Conservation (phyloP, 2,888 invertebrate species). For the Uropetala carovei region DNA sequence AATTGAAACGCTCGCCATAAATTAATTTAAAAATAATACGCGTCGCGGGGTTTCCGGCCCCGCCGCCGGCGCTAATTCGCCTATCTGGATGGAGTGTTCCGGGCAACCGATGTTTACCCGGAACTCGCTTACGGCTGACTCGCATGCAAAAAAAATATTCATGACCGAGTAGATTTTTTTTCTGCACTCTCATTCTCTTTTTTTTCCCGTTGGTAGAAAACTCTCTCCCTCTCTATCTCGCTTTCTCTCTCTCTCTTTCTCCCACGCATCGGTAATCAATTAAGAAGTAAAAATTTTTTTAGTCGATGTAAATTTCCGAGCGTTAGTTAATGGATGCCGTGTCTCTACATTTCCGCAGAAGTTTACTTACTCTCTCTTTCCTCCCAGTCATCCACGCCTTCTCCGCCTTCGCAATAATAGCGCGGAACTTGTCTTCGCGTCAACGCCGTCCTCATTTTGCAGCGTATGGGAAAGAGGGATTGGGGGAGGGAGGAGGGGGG, state of each 20-base stretch:
- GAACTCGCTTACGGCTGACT: no score
- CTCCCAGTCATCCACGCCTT: background rate
- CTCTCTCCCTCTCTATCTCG: background rate
- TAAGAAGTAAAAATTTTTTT: slow-evolving; percentile 37
- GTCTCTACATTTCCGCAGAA: no score
- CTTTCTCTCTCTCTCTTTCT: background rate
- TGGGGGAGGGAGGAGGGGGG: background rate
- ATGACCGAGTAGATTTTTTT: no score
- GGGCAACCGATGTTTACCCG: no score
- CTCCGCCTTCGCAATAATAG: background rate
- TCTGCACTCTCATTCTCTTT: no score
- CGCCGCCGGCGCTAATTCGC: no score
- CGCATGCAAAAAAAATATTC: no score
- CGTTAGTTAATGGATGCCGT: slow-evolving; percentile 35
- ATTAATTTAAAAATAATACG: no score
- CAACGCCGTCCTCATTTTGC: no score
- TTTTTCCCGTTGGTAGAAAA: background rate
- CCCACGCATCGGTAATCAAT: slow-evolving; percentile 28
- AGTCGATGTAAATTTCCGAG: slow-evolving; percentile 12
- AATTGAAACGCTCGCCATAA: no score
- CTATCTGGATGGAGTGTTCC: no score
- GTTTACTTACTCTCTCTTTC: background rate
- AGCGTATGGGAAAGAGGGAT: background rate
- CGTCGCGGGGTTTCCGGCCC: no score
- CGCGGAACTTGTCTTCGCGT: background rate